Conservation (phyloP, 2,113 vertebrate genomes). For the Nannospalax galili region DNA sequence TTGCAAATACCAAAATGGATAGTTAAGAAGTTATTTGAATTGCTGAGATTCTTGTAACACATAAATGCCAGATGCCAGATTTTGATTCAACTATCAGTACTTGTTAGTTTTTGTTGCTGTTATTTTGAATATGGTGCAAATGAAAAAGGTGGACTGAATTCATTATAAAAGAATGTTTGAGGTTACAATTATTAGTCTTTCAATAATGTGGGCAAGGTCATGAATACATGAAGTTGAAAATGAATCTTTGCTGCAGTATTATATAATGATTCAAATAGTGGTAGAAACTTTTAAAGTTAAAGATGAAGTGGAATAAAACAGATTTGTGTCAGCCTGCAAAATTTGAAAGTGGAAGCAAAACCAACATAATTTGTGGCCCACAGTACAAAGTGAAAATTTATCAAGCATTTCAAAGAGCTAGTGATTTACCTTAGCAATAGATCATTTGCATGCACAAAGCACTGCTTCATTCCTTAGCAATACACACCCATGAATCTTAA, state of each 20-base stretch:
- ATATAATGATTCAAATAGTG: background rate
- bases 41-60: constrained; percentile 3
- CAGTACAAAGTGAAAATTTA: background rate
- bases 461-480: background rate
- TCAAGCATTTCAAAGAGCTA: background rate
- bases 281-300: background rate
- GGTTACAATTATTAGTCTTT: background rate
- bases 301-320: background rate
- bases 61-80: background rate
- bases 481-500: background rate
- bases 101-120: background rate
- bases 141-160: background rate
- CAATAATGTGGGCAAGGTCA: background rate
- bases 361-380: background rate
- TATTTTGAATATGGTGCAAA: background rate
- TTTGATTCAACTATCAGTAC: constrained; percentile 1
- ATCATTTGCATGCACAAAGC: background rate
- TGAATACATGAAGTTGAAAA: background rate
- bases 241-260: background rate
- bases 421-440: background rate
- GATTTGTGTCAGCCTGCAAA: background rate
- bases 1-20: background rate
- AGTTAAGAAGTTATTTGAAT: constrained; percentile 1
- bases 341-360: background rate
- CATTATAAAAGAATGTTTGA: background rate